A percentile compares a stretch with the other conserved stretches of the same genome.
phyloP scores from a whole-genome alignment of 2,113 vertebrate genomes.

The Scophthalmus maximus region DNA sequence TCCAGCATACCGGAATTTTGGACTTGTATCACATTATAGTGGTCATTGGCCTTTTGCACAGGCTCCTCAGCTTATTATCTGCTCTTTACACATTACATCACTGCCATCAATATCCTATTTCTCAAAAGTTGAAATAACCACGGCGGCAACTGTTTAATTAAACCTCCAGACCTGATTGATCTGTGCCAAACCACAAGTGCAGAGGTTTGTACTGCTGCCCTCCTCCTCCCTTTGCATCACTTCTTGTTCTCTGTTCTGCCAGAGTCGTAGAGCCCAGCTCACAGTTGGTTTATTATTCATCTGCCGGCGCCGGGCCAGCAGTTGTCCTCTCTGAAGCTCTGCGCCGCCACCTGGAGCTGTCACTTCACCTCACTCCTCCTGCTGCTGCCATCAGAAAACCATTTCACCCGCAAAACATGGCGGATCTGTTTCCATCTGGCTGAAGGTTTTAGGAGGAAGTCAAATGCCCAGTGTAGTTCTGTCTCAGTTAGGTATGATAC shows the following conservation, averaged over 20 bases:
- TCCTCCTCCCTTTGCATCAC: neutral
- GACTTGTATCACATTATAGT: neutral
- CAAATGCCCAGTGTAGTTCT: neutral
- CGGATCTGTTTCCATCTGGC: neutral
- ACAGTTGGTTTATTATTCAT: constrained; percentile 83
- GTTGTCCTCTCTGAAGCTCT: constrained; percentile 55
- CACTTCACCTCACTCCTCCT: constrained; percentile 61
- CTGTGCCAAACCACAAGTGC: constrained; percentile 61
- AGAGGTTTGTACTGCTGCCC: constrained; percentile 50
- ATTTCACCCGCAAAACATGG: neutral
- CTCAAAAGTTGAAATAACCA: constrained; percentile 70
- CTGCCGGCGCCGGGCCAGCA: constrained; percentile 83
- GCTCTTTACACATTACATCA: constrained; percentile 69
- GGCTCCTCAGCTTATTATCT: constrained; percentile 26
- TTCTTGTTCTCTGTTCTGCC: constrained; percentile 52
- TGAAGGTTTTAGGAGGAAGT: neutral
- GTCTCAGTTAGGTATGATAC: no score
- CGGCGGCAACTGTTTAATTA: constrained; percentile 77
- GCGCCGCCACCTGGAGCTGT: constrained; percentile 80
- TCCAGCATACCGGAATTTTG: neutral
- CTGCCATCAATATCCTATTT: constrained; percentile 52
- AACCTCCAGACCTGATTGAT: constrained; percentile 56
- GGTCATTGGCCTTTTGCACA: constrained; percentile 30
- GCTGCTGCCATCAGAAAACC: constrained; percentile 2
- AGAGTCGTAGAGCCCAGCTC: constrained; percentile 60